Evolutionary conservation across 1,140 invertebrate genomes (phyloP), one percentile per base, ranked within the genome.

Genomic region (Achatina immaculata): DNA sequence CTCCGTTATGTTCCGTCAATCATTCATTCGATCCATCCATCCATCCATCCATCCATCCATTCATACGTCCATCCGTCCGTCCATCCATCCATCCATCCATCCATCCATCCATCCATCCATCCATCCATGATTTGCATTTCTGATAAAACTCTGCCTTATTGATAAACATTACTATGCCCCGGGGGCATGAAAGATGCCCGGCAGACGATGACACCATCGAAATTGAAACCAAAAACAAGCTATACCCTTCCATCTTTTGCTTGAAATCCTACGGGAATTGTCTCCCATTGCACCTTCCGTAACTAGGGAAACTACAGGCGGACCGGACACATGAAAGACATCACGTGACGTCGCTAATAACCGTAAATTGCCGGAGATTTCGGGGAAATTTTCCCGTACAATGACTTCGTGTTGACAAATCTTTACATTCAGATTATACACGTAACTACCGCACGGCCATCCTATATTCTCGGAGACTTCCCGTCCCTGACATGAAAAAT

Each of bases 291-390:
- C 16, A 31, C 58, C 3, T 9, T 2, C 58, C n/a, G n/a, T 16
- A 3, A 4, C 16, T 62, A 9, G 16, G 68, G 68, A 69, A 69
- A 69, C 68, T 9, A 42, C 21, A n/a, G 36, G 38, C n/a, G 9
- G 16, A 9, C 6, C 9, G 42, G 68, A 69, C 38, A 69, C 38
- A 42, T 19, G 68, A 69, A 42, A 69, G 36, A 42, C 24, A 40
- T 69, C 68, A 40, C 6, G 36, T 69, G 68, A 69, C 68, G 21
- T 42, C 68, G 68, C 42, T 42, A 69, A 69, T 69, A 69, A 69
- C 68, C 68, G 68, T 43, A 69, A 69, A 69, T 69, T 69, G 68
- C 68, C 68, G 68, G 66, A 69, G 68, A 69, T 42, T 69, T 69
- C 38, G n/a, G 36, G 3, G 36, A 6, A 69, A 69, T 69, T 69